Conservation (phyloP, 1,140 invertebrate genomes). For the Paraescarpia echinospica region DNA sequence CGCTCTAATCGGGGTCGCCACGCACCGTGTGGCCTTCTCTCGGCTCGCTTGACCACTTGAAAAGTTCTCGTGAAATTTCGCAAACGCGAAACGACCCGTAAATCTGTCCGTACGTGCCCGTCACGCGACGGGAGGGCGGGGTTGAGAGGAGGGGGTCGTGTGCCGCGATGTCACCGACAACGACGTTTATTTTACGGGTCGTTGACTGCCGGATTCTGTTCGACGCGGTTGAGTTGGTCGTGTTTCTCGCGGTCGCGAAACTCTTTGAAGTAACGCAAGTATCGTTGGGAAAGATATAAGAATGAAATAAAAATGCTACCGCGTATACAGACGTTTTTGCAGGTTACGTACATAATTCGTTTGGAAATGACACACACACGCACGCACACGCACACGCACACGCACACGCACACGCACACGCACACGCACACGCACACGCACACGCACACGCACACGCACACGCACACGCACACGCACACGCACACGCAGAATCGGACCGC, state of each 20-base stretch:
- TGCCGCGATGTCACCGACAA: not conserved
- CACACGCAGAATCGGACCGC: too few species aligned
- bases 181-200: not conserved
- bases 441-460: too few species aligned
- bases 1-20: not conserved
- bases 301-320: too few species aligned
- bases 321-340: too few species aligned
- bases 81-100: not conserved
- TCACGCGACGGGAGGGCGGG: not conserved
- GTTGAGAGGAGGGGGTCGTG: not conserved
- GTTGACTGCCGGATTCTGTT: not conserved
- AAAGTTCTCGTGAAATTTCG: not conserved
- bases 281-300: too few species aligned
- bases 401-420: too few species aligned
- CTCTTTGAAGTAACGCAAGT: too few species aligned
- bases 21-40: not conserved
- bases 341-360: too few species aligned
- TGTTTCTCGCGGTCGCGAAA: not conserved
- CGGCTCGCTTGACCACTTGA: not conserved
- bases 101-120: not conserved
- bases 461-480: too few species aligned
- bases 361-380: too few species aligned
- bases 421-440: too few species aligned
- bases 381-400: too few species aligned
- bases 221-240: not conserved